A percentile compares a stretch with the other conserved stretches of the same genome.
These are phyloP conservation scores for Actenoides hombroni DNA, from an alignment of 2,113 vertebrate species.

Conservation along the genomic window DNA sequence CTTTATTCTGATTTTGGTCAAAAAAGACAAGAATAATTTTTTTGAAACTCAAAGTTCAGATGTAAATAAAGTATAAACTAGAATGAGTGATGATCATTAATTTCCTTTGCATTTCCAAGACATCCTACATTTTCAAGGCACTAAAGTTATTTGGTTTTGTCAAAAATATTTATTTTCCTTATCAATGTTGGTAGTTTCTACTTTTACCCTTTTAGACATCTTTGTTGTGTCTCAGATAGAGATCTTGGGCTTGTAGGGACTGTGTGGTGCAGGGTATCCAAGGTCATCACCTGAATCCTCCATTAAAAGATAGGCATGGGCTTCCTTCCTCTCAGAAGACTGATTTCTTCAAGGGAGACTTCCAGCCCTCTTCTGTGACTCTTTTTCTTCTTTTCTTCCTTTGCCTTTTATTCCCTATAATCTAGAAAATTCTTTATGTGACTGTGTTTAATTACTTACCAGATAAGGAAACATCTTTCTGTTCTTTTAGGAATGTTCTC, in stretches of 20 bases:
- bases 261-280: not conserved
- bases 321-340: not conserved
- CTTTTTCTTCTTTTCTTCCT: not conserved
- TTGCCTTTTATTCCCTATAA: not conserved
- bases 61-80: not conserved
- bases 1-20: not conserved
- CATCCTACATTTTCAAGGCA: not conserved
- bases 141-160: not conserved
- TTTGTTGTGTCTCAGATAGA: not conserved
- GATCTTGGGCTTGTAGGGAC: not conserved
- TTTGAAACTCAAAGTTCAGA: not conserved
- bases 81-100: not conserved
- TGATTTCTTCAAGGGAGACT: not conserved
- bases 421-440: not conserved
- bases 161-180: not conserved
- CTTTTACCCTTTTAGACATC: not conserved
- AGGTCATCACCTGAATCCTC: not conserved
- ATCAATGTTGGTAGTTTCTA: not conserved
- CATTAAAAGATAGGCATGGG: not conserved
- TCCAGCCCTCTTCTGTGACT: not conserved
- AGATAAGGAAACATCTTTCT: not conserved
- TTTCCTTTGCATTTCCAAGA: not conserved
- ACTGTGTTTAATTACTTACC: not conserved
- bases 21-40: not conserved
- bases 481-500: not conserved